These are phyloP conservation scores for Archegozetes longisetosus DNA, from an alignment of 1,140 invertebrate species.

Conservation along the genomic window DNA sequence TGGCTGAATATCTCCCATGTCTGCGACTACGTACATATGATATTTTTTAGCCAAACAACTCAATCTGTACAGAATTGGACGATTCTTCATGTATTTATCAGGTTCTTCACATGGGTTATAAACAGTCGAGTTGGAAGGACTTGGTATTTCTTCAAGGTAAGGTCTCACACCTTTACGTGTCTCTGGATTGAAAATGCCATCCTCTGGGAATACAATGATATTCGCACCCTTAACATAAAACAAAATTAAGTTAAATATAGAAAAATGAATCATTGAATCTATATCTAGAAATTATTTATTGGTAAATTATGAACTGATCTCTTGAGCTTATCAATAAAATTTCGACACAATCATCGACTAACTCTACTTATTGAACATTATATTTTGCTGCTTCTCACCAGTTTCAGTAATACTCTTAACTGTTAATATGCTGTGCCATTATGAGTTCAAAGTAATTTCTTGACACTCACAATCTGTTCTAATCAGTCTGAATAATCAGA, in stretches of 20 bases:
- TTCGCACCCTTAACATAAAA: constrained; percentile 39
- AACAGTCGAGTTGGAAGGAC: background rate
- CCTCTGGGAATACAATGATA: constrained; percentile 69
- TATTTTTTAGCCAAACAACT: constrained; percentile 39
- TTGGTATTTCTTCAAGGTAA: constrained; percentile 9
- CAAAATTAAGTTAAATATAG: background rate
- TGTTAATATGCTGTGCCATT: no score
- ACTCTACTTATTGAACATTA: no score
- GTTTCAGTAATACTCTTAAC: no score
- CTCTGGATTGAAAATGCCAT: constrained; percentile 27
- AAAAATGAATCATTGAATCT: background rate
- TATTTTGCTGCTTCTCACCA: no score
- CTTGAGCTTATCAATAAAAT: no score
- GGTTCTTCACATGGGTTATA: constrained; percentile 11
- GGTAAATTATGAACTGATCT: no score
- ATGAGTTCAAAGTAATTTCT: no score
- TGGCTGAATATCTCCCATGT: constrained; percentile 41
- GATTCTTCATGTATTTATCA: background rate
- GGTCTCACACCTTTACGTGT: background rate
- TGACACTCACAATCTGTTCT: no score
- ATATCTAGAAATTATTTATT: no score
- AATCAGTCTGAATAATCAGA: no score
- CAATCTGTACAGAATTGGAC: constrained; percentile 26
- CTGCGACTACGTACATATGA: constrained; percentile 47
- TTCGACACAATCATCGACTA: no score